A percentile compares a stretch with the other conserved stretches of the same genome.
These are phyloP conservation scores for Hipparchia semele DNA, from an alignment of 2,888 invertebrate species.

Conservation along the genomic window DNA sequence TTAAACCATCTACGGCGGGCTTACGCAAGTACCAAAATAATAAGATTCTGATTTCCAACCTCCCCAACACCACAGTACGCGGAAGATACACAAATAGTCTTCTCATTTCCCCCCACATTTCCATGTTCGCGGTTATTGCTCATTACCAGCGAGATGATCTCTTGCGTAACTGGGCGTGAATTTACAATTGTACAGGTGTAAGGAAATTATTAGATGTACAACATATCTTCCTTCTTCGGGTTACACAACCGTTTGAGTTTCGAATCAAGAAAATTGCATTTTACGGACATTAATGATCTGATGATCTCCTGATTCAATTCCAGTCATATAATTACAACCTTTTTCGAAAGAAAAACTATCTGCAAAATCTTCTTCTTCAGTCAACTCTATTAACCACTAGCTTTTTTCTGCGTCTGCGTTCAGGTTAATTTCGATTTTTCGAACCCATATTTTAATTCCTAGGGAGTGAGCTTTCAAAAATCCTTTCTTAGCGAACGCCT, in stretches of 20 bases:
- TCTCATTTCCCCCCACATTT: slow-evolving; percentile 31
- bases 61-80: background rate
- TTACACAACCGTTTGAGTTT: background rate
- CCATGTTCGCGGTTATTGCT: slow-evolving; percentile 37
- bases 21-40: background rate
- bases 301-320: background rate
- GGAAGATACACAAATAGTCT: slow-evolving; percentile 24
- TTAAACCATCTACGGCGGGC: no score
- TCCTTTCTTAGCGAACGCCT: no score
- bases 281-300: background rate
- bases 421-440: no score
- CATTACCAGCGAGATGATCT: slow-evolving; percentile 36
- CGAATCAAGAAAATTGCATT: background rate
- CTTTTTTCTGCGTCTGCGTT: no score
- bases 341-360: no score
- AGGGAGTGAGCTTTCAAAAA: no score
- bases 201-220: slow-evolving; percentile 6
- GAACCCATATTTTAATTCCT: no score
- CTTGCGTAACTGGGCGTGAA: slow-evolving; percentile 31
- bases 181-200: background rate
- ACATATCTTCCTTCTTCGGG: background rate
- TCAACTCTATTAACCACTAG: no score
- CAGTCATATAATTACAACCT: no score
- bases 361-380: no score
- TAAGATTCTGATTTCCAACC: background rate